Percentiles rank a stretch among this genome's conserved stretches.
Conservation (phyloP, 2,113 vertebrate species). For the Megaceryle maxima region DNA sequence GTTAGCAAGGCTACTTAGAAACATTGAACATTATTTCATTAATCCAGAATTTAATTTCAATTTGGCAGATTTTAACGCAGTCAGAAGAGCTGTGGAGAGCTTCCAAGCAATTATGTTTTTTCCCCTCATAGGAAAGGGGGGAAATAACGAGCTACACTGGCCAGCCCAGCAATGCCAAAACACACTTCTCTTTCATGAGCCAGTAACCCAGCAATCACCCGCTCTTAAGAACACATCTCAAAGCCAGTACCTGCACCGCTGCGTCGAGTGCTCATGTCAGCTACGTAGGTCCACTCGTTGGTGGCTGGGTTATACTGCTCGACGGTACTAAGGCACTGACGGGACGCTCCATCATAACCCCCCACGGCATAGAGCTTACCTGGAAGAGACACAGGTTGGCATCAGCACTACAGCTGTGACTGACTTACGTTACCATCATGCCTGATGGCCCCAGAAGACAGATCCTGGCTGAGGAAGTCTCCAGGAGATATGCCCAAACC, state of each 20-base stretch:
- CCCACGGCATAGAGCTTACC: conserved; percentile 94
- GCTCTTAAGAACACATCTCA: fast-evolving
- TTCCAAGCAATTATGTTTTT: neutral
- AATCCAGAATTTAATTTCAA: neutral
- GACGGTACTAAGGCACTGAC: conserved; percentile 95
- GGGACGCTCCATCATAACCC: conserved; percentile 92
- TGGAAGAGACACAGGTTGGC: conserved; percentile 49
- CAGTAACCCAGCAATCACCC: fast-evolving
- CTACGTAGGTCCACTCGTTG: conserved; percentile 91
- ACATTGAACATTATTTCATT: neutral
- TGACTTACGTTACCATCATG: fast-evolving
- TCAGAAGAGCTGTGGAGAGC: neutral
- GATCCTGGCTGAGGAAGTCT: neutral
- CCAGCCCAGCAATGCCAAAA: neutral
- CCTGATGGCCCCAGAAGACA: neutral
- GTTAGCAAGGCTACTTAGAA: neutral
- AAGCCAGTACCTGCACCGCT: conserved; percentile 88
- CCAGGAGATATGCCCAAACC: neutral
- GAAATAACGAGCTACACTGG: neutral
- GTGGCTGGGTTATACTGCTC: conserved; percentile 91
- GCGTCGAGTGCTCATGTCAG: conserved; percentile 95
- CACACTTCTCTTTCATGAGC: fast-evolving
- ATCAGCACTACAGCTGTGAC: fast-evolving
- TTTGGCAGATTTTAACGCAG: neutral
- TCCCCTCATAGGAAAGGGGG: fast-evolving